phyloP scores from a whole-genome alignment of 1,140 invertebrate genomes.

The Elymnias hypermnestra region DNA sequence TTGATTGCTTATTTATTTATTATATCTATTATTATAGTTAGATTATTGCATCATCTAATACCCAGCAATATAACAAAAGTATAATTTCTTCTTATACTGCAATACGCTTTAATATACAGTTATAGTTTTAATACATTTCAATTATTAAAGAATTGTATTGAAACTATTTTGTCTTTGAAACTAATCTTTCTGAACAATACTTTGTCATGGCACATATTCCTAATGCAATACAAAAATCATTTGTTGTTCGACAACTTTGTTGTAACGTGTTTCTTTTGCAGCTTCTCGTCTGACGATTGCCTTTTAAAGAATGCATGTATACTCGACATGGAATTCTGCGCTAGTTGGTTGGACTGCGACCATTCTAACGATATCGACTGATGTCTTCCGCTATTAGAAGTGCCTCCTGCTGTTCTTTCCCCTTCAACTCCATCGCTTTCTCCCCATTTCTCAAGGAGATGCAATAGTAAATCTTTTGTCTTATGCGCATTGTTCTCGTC shows the following conservation, averaged over 20 bases:
- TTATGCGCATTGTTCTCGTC: slow-evolving; percentile 78
- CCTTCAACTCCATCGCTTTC: slow-evolving; percentile 72
- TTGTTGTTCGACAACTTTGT: slow-evolving; percentile 37
- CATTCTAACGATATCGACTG: slow-evolving; percentile 77
- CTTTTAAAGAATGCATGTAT: slow-evolving; percentile 82
- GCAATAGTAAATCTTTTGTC: slow-evolving; percentile 83
- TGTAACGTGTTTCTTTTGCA: slow-evolving; percentile 64
- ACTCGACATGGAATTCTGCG: slow-evolving; percentile 79
- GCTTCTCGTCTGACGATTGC: slow-evolving; percentile 77
- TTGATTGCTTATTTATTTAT: neutral
- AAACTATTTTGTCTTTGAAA: slow-evolving; percentile 4
- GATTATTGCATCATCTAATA: too few relatives aligned
- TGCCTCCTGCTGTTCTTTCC: slow-evolving; percentile 58
- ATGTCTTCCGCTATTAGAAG: slow-evolving; percentile 68
- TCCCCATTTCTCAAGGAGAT: slow-evolving; percentile 85
- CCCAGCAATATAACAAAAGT: neutral
- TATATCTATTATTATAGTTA: too few relatives aligned
- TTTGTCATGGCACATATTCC: slow-evolving; percentile 64
- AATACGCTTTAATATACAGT: neutral
- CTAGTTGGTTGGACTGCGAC: slow-evolving; percentile 74
- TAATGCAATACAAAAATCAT: slow-evolving; percentile 40
- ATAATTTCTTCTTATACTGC: neutral
- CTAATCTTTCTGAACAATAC: slow-evolving; percentile 43
- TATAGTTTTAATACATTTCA: too few relatives aligned
- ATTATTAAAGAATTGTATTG: neutral